phyloP scores from a whole-genome alignment of 2,797 vertebrate species.

The Parambassis ranga region DNA sequence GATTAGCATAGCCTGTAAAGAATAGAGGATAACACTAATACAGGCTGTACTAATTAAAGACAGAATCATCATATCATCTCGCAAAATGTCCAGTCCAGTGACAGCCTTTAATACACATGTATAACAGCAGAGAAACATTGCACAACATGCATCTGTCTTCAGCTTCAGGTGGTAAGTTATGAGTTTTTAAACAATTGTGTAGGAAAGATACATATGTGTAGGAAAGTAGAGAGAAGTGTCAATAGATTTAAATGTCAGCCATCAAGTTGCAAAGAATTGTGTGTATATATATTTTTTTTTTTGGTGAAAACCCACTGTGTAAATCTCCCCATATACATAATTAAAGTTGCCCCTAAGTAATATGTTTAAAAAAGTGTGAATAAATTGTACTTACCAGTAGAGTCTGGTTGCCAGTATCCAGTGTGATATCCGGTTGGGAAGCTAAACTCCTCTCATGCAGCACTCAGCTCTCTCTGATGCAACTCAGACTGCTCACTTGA shows the following conservation, averaged over 20 bases:
- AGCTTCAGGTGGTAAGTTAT: too few species aligned
- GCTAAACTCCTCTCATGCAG: slow-evolving; percentile 21
- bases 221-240: too few species aligned
- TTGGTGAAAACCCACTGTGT: too few species aligned
- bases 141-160: too few species aligned
- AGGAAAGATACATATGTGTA: too few species aligned
- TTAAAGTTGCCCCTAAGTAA: too few species aligned
- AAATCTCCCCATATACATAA: too few species aligned
- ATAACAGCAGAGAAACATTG: background rate
- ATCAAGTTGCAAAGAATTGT: too few species aligned
- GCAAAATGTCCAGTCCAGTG: slow-evolving; percentile 1
- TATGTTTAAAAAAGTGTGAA: background rate
- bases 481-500: background rate
- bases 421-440: slow-evolving; percentile 7
- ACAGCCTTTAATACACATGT: background rate
- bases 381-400: slow-evolving; percentile 27
- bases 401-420: slow-evolving; percentile 6
- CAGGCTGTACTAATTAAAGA: slow-evolving; percentile 83
- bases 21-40: slow-evolving; percentile 79
- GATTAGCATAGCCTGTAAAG: slow-evolving; percentile 90
- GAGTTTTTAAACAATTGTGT: too few species aligned
- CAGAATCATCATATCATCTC: slow-evolving; percentile 69
- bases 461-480: slow-evolving; percentile 13
- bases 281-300: too few species aligned
- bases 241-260: too few species aligned